These are phyloP conservation scores for Disparrhopalites patrizii DNA, from an alignment of 2,888 invertebrate genomes.

Conservation along the genomic window DNA sequence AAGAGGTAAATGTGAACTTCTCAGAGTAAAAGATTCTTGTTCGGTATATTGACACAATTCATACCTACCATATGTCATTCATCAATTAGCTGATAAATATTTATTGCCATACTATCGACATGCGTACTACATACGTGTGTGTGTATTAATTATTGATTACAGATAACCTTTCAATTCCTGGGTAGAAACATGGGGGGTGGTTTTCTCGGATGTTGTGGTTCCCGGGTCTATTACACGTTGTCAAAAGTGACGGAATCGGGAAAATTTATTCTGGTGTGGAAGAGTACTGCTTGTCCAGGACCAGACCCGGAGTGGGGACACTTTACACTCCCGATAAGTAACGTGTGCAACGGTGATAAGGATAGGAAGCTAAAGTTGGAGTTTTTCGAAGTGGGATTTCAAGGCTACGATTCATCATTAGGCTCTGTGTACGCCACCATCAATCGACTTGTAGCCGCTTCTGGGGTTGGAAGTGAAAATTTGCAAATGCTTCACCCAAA, in stretches of 20 bases:
- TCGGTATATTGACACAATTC: too few relatives aligned
- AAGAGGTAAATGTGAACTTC: constrained; percentile 32
- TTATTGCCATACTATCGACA: too few relatives aligned
- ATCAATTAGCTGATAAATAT: too few relatives aligned
- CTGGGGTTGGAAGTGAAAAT: neutral
- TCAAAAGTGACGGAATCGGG: constrained; percentile 52
- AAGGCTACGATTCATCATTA: constrained; percentile 48
- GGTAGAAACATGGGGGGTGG: constrained; percentile 17
- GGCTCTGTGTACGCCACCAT: constrained; percentile 47
- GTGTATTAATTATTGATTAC: constrained; percentile 51
- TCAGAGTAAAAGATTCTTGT: neutral
- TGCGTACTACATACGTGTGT: constrained; percentile 54
- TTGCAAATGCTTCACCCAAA: neutral
- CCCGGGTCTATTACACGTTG: constrained; percentile 46
- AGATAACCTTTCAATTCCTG: constrained; percentile 1
- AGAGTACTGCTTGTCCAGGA: constrained; percentile 55
- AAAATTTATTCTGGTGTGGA: constrained; percentile 55
- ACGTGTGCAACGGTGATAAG: constrained; percentile 55
- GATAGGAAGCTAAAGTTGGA: constrained; percentile 54
- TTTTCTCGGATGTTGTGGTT: constrained; percentile 49
- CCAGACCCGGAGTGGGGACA: constrained; percentile 57
- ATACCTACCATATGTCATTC: too few relatives aligned
- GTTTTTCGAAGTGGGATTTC: constrained; percentile 52
- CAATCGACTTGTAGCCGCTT: constrained; percentile 23
- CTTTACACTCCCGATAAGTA: constrained; percentile 54